Base-by-base conservation (phyloP, 2,113 vertebrate genomes). In the Coreoperca whiteheadi region DNA sequence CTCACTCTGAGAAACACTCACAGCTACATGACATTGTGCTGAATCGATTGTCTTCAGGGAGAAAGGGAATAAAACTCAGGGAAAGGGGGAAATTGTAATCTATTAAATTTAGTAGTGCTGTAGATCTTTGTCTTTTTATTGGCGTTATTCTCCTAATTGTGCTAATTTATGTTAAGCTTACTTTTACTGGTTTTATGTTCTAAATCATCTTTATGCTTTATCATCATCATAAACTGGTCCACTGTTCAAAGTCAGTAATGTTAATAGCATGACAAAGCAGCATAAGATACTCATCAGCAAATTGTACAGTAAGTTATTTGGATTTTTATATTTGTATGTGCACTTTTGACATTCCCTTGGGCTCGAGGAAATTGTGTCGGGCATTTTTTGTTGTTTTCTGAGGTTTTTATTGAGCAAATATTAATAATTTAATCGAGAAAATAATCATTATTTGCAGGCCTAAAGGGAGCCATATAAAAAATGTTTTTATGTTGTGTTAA, bases 1-100 rank as follows among this genome's bases (percentile, higher is more conserved):
- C 53, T 67, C 43, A 71, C 53, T 67, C 43, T 67, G 25, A 61
- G 28, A 28, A 48, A 69, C 61, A 50, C 56, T n/a, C 66, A 61
- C 64, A 53, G 65, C 63, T 64, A 25, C 83, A 81, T 74, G 67
- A 74, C 73, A 61, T 73, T 79, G 56, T 54, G 46, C 79, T 87
- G 83, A 81, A 67, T 68, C 60, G 28, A 46, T 56, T 61, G 54
- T 79, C 70, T 82, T 75, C 48, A 23, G 68, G 77, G 67, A 70
- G 73, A 78, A 51, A 8, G 34, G 30, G 64, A 70, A 72, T 56
- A 57, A 51, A 78, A 43, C 30, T 73, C 18, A 2, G 51, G 16
- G 51, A 60, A 28, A 46, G 25, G 53, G 16, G 41, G 57, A 25
- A 61, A 37, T n/a, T 18, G 25, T 50, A 7, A 37, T 50, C 21